Evolutionary conservation across 2,797 vertebrate genomes (phyloP), one percentile per base, ranked within the genome.

Genomic region (Microcaecilia unicolor): DNA sequence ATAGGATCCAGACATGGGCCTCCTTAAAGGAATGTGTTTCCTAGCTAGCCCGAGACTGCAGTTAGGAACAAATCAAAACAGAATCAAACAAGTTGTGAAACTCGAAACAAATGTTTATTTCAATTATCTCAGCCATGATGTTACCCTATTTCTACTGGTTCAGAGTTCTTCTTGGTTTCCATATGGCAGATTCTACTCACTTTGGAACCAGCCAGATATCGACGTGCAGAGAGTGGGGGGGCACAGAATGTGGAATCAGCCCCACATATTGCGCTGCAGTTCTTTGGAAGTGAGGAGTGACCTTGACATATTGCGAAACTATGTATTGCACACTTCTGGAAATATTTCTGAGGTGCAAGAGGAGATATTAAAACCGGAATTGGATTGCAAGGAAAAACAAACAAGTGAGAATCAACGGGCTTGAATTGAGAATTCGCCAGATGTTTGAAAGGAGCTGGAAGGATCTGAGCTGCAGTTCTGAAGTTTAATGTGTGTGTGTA

Each of bases 371-470:
- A n/a, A n/a, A n/a, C n/a, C n/a, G n/a, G n/a, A n/a, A n/a, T n/a
- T n/a, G n/a, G n/a, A n/a, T n/a, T n/a, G n/a, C n/a, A n/a, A n/a
- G n/a, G n/a, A n/a, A n/a, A n/a, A n/a, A n/a, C 31, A 52, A 58
- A 30, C 44, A 39, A 49, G 48, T 51, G 44, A 57, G 73, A 69
- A 64, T 62, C n/a, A n/a, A n/a, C n/a, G n/a, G 61, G 67, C 2
- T 2, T 34, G 33, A 9, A 58, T 66, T 69, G 72, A 74, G 37
- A 61, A 44, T 51, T 43, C 49, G 22, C 69, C 74, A 71, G 76
- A 74, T 78, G 76, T 67, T 71, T 74, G 63, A 50, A 61, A 56
- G 61, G 31, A 68, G 64, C 51, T 62, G 16, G 66, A 69, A 67
- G 43, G 59, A 63, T 29, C 30, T 61, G 50, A 25, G 36, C 42